phyloP scores from a whole-genome alignment of 2,888 invertebrate genomes.

The Xylota sylvarum region DNA sequence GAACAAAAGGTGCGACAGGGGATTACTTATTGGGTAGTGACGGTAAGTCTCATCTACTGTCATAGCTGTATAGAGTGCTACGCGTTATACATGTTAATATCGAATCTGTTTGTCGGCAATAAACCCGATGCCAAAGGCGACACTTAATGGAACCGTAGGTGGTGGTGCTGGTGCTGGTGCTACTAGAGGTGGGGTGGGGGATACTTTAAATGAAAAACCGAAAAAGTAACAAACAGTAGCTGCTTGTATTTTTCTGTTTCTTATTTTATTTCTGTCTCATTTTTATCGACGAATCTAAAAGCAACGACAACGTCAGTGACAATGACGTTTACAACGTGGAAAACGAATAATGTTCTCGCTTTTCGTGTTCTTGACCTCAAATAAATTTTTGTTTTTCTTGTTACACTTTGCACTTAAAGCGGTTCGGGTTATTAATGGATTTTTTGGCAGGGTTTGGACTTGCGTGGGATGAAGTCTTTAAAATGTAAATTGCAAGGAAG shows the following conservation, averaged over 20 bases:
- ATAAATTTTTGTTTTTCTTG: conserved; percentile 9
- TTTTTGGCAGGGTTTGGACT: neutral
- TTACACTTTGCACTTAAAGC: conserved; percentile 32
- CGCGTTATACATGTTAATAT: conserved; percentile 50
- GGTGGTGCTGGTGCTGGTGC: conserved; percentile 28
- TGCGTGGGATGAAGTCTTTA: neutral
- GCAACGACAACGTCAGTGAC: neutral
- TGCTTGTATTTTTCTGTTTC: conserved; percentile 21
- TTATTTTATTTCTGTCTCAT: conserved; percentile 33
- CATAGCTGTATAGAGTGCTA: conserved; percentile 32
- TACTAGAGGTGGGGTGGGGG: neutral
- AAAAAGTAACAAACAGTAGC: conserved; percentile 53
- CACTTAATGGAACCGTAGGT: conserved; percentile 60
- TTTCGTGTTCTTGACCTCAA: conserved; percentile 50
- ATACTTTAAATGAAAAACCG: conserved; percentile 10
- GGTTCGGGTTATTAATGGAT: neutral
- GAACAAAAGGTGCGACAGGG: conserved; percentile 40
- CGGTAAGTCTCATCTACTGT: conserved; percentile 32
- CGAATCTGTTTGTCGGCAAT: conserved; percentile 59
- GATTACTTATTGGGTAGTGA: neutral
- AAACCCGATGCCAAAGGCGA: conserved; percentile 49
- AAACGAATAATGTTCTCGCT: conserved; percentile 12
- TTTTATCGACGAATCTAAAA: conserved; percentile 38
- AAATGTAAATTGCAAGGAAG: too few species aligned
- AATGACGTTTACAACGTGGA: conserved; percentile 11